phyloP scores from a whole-genome alignment of 2,888 invertebrate species.

The Nomada flava region DNA sequence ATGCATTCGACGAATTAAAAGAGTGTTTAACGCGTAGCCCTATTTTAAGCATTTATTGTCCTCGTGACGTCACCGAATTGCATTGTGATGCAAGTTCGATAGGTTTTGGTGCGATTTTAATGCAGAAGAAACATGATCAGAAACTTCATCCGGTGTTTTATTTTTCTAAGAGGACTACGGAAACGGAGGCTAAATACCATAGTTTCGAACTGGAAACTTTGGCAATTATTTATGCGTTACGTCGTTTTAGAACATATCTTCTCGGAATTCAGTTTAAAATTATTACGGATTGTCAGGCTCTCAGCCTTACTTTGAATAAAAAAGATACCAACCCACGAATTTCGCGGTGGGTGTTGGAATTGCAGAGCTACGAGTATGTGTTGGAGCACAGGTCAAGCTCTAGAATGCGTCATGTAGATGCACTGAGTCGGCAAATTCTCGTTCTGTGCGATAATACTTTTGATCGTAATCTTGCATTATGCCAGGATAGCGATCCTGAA shows the following conservation, averaged over 20 bases:
- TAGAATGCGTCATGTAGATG: neutral
- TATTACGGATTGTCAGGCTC: neutral
- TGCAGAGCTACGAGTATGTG: neutral
- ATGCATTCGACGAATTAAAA: neutral
- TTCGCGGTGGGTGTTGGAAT: neutral
- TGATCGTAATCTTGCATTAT: neutral
- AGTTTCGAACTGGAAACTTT: conserved; percentile 70
- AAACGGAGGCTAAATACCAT: conserved; percentile 63
- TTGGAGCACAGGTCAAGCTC: neutral
- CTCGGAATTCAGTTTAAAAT: neutral
- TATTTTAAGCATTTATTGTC: conserved; percentile 54
- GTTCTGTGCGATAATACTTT: neutral
- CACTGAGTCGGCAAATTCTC: neutral
- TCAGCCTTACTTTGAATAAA: neutral
- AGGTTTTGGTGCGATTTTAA: neutral
- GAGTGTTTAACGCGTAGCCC: conserved; percentile 1
- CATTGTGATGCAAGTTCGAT: neutral
- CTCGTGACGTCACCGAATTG: conserved; percentile 52
- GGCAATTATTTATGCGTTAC: neutral
- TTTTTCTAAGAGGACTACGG: neutral
- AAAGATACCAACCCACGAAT: neutral
- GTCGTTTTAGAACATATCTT: neutral
- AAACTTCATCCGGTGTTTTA: conserved; percentile 75
- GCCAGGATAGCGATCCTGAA: neutral
- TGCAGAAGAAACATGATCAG: conserved; percentile 42